These are phyloP conservation scores for Diprion similis DNA, from an alignment of 1,140 invertebrate genomes.

Conservation along the genomic window DNA sequence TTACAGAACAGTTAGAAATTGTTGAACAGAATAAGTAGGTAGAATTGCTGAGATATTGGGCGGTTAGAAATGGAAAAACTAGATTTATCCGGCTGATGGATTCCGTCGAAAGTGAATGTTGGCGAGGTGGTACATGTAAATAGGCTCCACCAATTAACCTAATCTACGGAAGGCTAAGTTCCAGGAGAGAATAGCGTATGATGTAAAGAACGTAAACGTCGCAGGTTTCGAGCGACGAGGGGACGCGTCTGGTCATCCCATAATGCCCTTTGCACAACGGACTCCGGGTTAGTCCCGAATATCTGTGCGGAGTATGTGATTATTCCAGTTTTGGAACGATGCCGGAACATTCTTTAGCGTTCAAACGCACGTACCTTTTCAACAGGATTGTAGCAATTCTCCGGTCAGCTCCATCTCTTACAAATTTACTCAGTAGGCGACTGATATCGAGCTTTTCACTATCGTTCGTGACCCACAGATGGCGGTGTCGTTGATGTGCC, in stretches of 20 bases:
- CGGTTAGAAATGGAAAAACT: too few species aligned
- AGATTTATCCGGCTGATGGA: neutral
- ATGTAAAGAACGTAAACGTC: neutral
- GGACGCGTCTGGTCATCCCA: neutral
- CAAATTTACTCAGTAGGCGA: conserved; percentile 17
- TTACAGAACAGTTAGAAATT: too few species aligned
- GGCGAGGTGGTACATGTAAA: neutral
- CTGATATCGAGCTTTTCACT: conserved; percentile 17
- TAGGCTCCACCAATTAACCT: neutral
- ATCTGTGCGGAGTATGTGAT: neutral
- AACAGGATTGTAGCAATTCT: conserved; percentile 11
- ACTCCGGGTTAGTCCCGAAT: neutral
- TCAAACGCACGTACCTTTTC: conserved; percentile 17
- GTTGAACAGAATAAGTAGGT: too few species aligned
- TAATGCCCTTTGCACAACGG: neutral
- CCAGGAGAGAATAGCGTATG: neutral
- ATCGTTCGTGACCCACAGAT: conserved; percentile 13
- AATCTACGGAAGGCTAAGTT: neutral
- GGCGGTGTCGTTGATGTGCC: neutral
- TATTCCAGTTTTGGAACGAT: neutral
- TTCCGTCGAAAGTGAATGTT: neutral
- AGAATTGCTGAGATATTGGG: too few species aligned
- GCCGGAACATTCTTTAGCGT: conserved; percentile 11
- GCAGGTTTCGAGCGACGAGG: neutral
- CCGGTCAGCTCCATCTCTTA: conserved; percentile 21